These are phyloP conservation scores for Alethe diademata DNA, from an alignment of 2,113 vertebrate species.

Conservation along the genomic window DNA sequence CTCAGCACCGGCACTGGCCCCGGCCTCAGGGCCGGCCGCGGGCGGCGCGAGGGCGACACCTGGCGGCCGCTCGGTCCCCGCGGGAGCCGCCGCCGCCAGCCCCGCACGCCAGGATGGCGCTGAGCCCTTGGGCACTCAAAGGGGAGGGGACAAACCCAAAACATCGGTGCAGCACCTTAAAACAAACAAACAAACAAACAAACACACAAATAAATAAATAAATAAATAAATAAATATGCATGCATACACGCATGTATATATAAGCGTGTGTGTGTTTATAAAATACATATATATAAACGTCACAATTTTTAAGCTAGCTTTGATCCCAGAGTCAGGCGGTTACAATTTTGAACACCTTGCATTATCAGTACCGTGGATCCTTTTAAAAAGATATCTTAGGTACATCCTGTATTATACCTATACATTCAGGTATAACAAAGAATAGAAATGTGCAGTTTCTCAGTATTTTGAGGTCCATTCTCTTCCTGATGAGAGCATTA, in stretches of 20 bases:
- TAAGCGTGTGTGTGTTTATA: background rate
- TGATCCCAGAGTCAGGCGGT: background rate
- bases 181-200: no score
- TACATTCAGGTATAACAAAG: background rate
- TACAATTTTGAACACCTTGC: background rate
- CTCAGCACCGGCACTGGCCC: no score
- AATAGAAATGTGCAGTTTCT: background rate
- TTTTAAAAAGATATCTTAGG: background rate
- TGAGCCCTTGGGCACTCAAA: background rate
- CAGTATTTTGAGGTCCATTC: background rate
- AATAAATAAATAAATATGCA: no score
- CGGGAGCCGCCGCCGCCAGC: background rate
- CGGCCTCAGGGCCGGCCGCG: background rate
- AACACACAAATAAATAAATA: no score
- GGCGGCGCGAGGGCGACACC: background rate
- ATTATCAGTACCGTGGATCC: background rate
- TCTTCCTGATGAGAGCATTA: background rate
- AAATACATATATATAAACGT: background rate
- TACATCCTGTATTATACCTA: background rate
- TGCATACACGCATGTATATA: accelerated
- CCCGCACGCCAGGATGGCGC: background rate
- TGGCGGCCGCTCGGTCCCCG: background rate
- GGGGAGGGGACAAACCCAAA: background rate
- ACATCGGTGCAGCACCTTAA: background rate
- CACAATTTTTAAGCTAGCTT: background rate